Evolutionary conservation across 2,113 vertebrate genomes (phyloP), one percentile per base, ranked within the genome.

Genomic region (Astur gentilis): DNA sequence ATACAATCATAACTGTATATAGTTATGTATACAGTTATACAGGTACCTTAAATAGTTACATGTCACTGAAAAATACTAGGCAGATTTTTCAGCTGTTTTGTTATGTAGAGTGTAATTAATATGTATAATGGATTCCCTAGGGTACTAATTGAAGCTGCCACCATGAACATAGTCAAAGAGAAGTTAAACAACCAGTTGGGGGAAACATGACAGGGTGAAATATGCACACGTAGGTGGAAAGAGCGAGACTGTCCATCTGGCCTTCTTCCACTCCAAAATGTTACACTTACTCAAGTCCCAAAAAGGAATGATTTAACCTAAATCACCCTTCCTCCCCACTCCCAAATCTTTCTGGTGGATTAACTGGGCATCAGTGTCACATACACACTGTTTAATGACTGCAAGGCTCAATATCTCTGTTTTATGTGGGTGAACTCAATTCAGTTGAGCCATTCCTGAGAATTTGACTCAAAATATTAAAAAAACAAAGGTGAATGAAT

Each of bases 21-120:
- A 42, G 40, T 42, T 42, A 42, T 42, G 40, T 42, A 42, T 42
- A 42, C 13, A 42, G 40, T 42, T 81, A 67, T 57, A 78, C 71
- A 96, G 87, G 78, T 92, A 86, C 32, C 77, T 89, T 94, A 96
- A 96, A 57, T 87, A 88, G 77, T 94, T 95, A 87, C 31, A 92
- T 47, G 84, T 75, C 87, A 75, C 67, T 87, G 60, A 87, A 93
- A 95, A 90, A 93, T 58, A 92, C 40, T 18, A 95, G 75, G 54
- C 69, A 91, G 86, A 87, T 94, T 95, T 94, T 93, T 96, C 93
- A 93, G 79, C 85, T 97, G 61, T 92, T 83, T 87, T 69, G 76
- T 94, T 97, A 96, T 93, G 84, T 85, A 58, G 50, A 83, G 38
- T 96, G 71, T 95, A 98, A 97, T 98, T 97, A 97, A 96, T 89